phyloP scores from a whole-genome alignment of 2,888 invertebrate species.

The Apoda limacodes region DNA sequence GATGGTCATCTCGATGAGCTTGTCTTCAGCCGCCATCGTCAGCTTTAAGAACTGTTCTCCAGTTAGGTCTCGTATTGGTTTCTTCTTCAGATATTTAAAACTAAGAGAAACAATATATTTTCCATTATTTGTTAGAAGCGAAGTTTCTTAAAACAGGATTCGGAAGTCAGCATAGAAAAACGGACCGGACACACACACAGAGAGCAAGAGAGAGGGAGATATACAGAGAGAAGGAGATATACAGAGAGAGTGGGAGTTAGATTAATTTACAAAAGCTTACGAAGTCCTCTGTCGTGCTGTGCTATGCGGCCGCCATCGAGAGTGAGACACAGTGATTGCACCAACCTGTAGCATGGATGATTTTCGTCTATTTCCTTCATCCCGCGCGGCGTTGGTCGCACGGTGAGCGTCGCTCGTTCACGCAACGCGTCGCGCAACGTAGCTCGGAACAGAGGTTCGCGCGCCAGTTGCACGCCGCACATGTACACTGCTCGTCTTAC shows the following conservation, averaged over 20 bases:
- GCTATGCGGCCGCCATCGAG: no score
- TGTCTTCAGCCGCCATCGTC: slow-evolving; percentile 83
- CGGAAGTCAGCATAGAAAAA: no score
- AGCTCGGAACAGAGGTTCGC: slow-evolving; percentile 90
- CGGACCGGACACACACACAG: no score
- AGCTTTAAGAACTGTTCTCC: slow-evolving; percentile 93
- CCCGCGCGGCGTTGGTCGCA: slow-evolving; percentile 90
- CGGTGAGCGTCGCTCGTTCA: slow-evolving; percentile 86
- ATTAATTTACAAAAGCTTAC: no score
- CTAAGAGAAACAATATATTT: no score
- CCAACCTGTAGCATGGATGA: slow-evolving; percentile 80
- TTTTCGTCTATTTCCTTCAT: slow-evolving; percentile 95
- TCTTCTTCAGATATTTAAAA: slow-evolving; percentile 92
- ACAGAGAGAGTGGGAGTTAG: no score
- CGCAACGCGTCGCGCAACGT: slow-evolving; percentile 88
- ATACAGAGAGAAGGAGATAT: no score
- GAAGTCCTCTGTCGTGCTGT: no score
- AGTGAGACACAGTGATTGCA: no score
- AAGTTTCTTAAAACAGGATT: no score
- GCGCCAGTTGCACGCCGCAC: slow-evolving; percentile 93
- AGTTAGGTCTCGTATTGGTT: slow-evolving; percentile 89
- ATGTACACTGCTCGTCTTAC: slow-evolving; percentile 92
- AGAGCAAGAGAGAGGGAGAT: no score
- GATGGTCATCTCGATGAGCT: slow-evolving; percentile 78
- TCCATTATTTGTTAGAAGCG: no score